These are phyloP conservation scores for Corynorhinus townsendii DNA, from an alignment of 2,113 vertebrate genomes.

Conservation along the genomic window DNA sequence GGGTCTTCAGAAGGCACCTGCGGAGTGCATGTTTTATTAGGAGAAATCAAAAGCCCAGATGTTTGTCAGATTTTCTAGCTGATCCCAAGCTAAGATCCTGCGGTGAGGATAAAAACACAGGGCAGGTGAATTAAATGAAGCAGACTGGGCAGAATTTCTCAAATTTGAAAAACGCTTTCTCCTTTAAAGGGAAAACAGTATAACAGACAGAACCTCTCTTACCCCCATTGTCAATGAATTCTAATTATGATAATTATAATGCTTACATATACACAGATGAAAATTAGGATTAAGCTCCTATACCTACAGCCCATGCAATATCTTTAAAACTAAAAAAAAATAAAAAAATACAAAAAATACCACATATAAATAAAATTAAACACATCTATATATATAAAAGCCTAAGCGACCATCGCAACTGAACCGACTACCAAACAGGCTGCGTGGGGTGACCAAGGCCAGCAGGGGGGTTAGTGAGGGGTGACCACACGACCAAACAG, in stretches of 20 bases:
- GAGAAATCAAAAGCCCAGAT: neutral
- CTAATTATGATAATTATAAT: neutral
- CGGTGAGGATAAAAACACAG: neutral
- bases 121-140: neutral
- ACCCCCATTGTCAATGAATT: neutral
- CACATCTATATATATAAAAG: neutral
- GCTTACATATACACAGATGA: neutral
- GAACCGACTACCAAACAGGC: no score
- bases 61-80: neutral
- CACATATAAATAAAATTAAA: constrained; percentile 34
- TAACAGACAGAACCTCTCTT: neutral
- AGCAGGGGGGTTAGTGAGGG: no score
- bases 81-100: neutral
- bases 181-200: neutral
- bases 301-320: neutral
- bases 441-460: no score
- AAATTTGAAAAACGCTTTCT: neutral
- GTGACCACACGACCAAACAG: no score
- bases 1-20: neutral
- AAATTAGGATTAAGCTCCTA: neutral
- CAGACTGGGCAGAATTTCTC: neutral
- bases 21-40: neutral
- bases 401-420: no score
- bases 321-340: constrained; percentile 39
- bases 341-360: no score